Evolutionary conservation across 2,113 vertebrate genomes (phyloP).

Genomic region (Corvus hawaiiensis): DNA sequence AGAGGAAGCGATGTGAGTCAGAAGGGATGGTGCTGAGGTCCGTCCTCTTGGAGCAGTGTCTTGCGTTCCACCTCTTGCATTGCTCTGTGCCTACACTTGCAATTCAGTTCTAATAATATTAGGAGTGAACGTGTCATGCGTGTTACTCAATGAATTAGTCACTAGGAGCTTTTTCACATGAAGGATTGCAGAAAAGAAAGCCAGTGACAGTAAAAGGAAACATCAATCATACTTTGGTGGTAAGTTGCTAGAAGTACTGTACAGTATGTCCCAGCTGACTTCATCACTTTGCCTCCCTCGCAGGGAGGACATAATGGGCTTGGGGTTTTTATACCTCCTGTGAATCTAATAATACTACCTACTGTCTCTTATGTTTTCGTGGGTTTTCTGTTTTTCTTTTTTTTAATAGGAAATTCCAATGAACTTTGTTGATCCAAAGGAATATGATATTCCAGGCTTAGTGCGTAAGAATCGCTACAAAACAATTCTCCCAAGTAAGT

Average conservation of each 20-base stretch:
- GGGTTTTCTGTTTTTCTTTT: neutral
- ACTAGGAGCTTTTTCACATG: neutral
- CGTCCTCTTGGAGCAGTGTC: neutral
- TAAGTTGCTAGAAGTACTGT: neutral
- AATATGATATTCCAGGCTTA: conserved; percentile 94
- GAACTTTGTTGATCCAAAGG: conserved; percentile 98
- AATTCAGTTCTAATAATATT: conserved; percentile 8
- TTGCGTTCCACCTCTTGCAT: neutral
- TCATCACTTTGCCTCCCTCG: neutral
- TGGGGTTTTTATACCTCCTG: neutral
- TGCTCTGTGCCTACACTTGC: conserved; percentile 3
- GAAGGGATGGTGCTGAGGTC: conserved; percentile 9
- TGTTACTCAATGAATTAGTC: conserved; percentile 39
- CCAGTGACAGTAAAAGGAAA: conserved; percentile 21
- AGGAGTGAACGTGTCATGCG: neutral
- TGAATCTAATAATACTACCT: neutral
- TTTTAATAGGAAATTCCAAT: conserved; percentile 91
- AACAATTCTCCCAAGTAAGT: conserved; percentile 98
- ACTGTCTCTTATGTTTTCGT: neutral
- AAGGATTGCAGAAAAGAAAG: conserved; percentile 34
- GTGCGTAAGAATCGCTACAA: conserved; percentile 98
- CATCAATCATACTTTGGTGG: neutral
- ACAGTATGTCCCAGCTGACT: conserved; percentile 16
- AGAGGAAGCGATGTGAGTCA: conserved; percentile 13
- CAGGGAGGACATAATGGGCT: neutral